Evolutionary conservation across 1,140 invertebrate species (phyloP).

Genomic region (Hylyphantes graminicola): DNA sequence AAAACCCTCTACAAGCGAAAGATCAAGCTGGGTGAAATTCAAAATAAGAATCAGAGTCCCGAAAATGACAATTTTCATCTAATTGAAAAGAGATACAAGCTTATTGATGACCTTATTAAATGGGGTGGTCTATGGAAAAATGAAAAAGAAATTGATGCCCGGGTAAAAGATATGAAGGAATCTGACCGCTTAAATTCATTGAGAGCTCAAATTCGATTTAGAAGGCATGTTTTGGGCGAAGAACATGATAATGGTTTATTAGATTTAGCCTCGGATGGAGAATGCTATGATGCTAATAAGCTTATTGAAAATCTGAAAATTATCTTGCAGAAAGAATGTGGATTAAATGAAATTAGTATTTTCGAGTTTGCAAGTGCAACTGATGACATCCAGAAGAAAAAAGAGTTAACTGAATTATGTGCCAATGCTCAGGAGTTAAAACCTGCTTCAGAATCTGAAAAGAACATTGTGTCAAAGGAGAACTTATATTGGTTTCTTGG

Average conservation of each 20-base stretch:
- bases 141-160: slow-evolving; percentile 54
- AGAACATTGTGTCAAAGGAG: slow-evolving; percentile 49
- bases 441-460: background rate
- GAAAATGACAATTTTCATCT: slow-evolving; percentile 12
- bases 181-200: slow-evolving; percentile 36
- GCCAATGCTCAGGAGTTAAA: slow-evolving; percentile 41
- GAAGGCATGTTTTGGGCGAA: slow-evolving; percentile 50
- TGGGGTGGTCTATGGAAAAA: slow-evolving; percentile 57
- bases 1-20: slow-evolving; percentile 39
- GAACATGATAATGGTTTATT: slow-evolving; percentile 47
- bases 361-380: slow-evolving; percentile 48
- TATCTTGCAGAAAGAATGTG: slow-evolving; percentile 41
- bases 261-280: slow-evolving; percentile 52
- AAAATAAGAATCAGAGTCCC: background rate
- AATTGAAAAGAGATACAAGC: slow-evolving; percentile 56
- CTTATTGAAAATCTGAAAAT: slow-evolving; percentile 45
- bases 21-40: slow-evolving; percentile 12
- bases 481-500: slow-evolving; percentile 56
- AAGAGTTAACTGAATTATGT: slow-evolving; percentile 37
- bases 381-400: slow-evolving; percentile 28
- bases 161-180: slow-evolving; percentile 52
- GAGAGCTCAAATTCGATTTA: slow-evolving; percentile 52
- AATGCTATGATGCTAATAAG: slow-evolving; percentile 41
- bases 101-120: slow-evolving; percentile 57
- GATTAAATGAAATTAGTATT: slow-evolving; percentile 27